phyloP scores from a whole-genome alignment of 1,140 invertebrate species.

The Saccostrea glomerata region DNA sequence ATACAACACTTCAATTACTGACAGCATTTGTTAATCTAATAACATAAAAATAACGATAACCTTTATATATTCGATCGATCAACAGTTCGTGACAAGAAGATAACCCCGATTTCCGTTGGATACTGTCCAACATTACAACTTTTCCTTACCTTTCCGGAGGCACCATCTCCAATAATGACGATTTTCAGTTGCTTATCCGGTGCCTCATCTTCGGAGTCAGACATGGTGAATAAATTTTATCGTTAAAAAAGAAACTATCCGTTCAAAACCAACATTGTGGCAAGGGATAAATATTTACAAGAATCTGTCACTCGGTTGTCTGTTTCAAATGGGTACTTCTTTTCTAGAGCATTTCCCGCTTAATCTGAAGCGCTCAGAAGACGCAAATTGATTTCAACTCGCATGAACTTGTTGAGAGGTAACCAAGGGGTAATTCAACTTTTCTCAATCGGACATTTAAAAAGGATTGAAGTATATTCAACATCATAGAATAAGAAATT shows the following conservation, averaged over 20 bases:
- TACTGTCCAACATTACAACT: slow-evolving; percentile 29
- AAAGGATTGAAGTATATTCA: too few species aligned
- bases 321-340: not conserved
- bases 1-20: not conserved
- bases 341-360: not conserved
- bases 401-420: slow-evolving; percentile 3
- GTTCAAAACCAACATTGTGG: not conserved
- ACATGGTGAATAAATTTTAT: slow-evolving; percentile 65
- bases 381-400: not conserved
- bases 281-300: slow-evolving; percentile 10
- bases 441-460: not conserved
- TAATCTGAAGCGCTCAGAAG: not conserved
- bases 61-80: slow-evolving; percentile 5
- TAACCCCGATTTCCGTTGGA: slow-evolving; percentile 6
- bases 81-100: not conserved
- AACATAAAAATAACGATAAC: slow-evolving; percentile 26
- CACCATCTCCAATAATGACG: slow-evolving; percentile 88
- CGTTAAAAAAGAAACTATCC: not conserved
- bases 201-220: slow-evolving; percentile 81
- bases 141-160: slow-evolving; percentile 88
- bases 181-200: slow-evolving; percentile 87
- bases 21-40: not conserved
- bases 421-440: not conserved
- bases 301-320: slow-evolving; percentile 32
- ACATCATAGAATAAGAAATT: too few species aligned